Percentiles rank a stretch among this genome's conserved stretches.
These are phyloP conservation scores for Lepilemur ruficaudatus DNA, from an alignment of 2,797 vertebrate genomes.

Conservation along the genomic window DNA sequence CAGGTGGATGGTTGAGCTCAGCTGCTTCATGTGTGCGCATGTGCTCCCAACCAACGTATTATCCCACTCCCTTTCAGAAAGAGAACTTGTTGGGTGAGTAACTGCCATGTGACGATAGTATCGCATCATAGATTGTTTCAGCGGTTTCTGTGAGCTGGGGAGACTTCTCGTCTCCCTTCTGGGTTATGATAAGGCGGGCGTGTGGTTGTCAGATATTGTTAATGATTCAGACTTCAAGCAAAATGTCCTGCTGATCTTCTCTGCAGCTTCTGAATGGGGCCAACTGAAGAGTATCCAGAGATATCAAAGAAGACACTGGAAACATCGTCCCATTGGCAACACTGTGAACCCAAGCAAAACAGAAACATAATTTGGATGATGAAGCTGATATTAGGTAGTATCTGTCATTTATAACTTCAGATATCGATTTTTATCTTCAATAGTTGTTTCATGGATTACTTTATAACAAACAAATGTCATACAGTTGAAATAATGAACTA, in stretches of 20 bases:
- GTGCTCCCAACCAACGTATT: neutral
- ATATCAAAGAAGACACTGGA: neutral
- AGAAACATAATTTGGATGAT: neutral
- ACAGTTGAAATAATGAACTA: neutral
- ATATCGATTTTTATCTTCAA: neutral
- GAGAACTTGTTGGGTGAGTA: neutral
- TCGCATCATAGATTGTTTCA: constrained; percentile 44
- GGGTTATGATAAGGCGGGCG: constrained; percentile 58
- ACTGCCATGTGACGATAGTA: constrained; percentile 52
- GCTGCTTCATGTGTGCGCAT: neutral
- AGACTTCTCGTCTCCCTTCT: constrained; percentile 30
- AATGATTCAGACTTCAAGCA: constrained; percentile 44
- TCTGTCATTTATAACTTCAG: neutral
- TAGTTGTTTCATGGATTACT: neutral
- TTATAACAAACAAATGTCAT: neutral
- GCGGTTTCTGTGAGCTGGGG: neutral
- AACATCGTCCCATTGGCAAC: neutral
- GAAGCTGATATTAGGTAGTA: neutral
- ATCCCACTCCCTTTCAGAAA: neutral
- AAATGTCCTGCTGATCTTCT: neutral
- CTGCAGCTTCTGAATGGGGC: neutral
- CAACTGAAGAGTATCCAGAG: constrained; percentile 9
- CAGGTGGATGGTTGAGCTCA: neutral
- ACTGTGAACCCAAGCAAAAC: neutral
- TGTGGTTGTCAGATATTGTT: constrained; percentile 55